Base-by-base conservation (phyloP, 2,113 vertebrate genomes). In the Cyanoliseus patagonus region DNA sequence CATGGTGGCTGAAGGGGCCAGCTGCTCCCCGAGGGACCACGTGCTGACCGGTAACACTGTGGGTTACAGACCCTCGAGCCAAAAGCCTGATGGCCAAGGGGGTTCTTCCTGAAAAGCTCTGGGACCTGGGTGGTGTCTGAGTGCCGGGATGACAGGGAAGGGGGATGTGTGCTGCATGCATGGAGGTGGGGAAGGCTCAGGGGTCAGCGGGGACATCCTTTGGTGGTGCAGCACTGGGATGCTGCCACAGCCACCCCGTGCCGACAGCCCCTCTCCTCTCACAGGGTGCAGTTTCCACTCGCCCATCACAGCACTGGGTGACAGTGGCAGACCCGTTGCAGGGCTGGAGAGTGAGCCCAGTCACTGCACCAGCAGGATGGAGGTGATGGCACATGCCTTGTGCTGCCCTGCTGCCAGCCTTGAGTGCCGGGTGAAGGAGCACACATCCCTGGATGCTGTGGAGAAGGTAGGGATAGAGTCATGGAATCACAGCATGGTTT, bases 201-300 rank as follows among this genome's bases (percentile, higher is more conserved):
- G 72, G 33, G 31, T 64, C 52, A 33, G 64, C 1, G 0, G 3
- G 22, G 31, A 37, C 47, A 30, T 51, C 49, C 67, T 37, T 22
- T 7, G 8, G 47, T 24, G 57, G 9, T 57, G 55, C 53, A 57
- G 76, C 7, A 0, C 47, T 3, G 42, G 72, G 57, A 5, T 33
- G 52, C 19, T 61, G 51, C 75, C 0, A 0, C 0, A 3, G 47
- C 47, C 4, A 3, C 17, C 19, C 55, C 0, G 0, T 2, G 1
- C 61, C 0, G 0, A 35, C 9, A 7, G 37, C 25, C 20, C 17
- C 76, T 88, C n/a, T 86, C 24, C 37, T 63, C 11, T 4, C 53
- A 17, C 90, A 99, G 99, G 99, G 11, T 99, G 99, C 79, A 97
- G 98, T 17, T 98, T 98, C 44, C 96, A 96, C 59, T 98, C 98